Base-by-base conservation (phyloP, 2,888 invertebrate species). In the Temnothorax rugatulus region DNA sequence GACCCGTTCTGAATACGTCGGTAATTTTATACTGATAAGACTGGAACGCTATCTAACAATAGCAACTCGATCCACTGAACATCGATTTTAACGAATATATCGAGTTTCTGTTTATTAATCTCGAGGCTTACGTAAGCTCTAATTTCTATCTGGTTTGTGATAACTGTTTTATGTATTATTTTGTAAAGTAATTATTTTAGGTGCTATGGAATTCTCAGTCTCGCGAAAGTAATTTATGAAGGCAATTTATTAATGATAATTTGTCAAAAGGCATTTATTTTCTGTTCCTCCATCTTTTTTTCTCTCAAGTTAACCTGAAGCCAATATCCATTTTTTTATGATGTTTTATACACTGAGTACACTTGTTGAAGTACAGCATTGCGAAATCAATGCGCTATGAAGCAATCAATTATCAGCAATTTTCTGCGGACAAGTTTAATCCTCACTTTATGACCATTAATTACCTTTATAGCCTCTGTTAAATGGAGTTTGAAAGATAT, bases 401-500 rank as follows among this genome's bases (percentile, higher is more conserved):
- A 47, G 34, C 34, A 69, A 13, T 69, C 34, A 11, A 59, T 38
- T 29, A 66, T 54, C 44, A 68, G 29, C 47, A 7, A 44, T 11
- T 79, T 69, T 50, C 50, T 18, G 38, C 18, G 25, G 47, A 25
- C 25, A 47, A 18, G 18, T 79, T 38, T 47, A 79, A 13, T 57
- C 21, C 1, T 52, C 15, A 52, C 4, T 77, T 59, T 47, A 18
- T 59, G 47, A 79, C 11, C 38, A 59, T 79, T 71, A 54, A 79
- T 79, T 59, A 25, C 18, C 18, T 68, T 69, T 59, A 79, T 47
- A 47, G 59, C 47, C 7, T 71, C 25, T 59, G 21, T 79, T 79
- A 59, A 71, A 79, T 79, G 34, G 57, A 59, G 57, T 47, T 34
- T 57, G 34, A 57, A 79, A 79, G 38, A 47, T 66, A 54, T 59